Evolutionary conservation across 2,113 vertebrate species (phyloP), one percentile per base, ranked within the genome.

Genomic region (Zingel zingel): DNA sequence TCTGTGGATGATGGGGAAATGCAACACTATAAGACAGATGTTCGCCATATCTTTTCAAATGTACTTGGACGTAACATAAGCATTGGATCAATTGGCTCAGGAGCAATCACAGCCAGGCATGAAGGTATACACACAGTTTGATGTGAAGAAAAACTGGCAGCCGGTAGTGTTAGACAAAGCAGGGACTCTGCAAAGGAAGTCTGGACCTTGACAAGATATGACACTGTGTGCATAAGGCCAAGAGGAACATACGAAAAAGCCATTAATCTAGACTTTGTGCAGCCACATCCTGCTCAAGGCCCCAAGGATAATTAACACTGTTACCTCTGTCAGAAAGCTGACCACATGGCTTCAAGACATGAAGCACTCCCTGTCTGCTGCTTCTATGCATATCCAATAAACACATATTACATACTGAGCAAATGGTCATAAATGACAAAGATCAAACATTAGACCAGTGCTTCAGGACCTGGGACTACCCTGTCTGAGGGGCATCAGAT

Each of bases 21-120:
- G 90, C 91, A 90, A 89, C 88, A 90, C 93, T 93, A 91, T 93
- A 93, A 94, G 91, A 88, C 92, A 94, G 93, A 89, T 94, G 93
- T 92, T 93, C 83, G 18, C 89, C 79, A 74, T 82, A 91, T 93
- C 85, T 86, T 89, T 92, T 91, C 82, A 90, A 84, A 92, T 90
- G 93, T 88, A 90, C 85, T 93, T 90, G 90, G 88, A 89, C 21
- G 23, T 78, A 85, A 80, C 81, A 82, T 86, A 86, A 85, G 82
- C 76, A 81, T 59, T 73, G 87, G 21, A 90, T 92, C 80, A 84
- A 85, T 74, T 88, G 81, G 62, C 87, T 82, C 61, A 73, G 87
- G 75, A 85, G 72, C 84, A 71, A 58, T 82, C 82, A 67, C 66
- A 65, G 61, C 54, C 71, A 62, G 54, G 64, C 64, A 77, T 75